Evolutionary conservation across 2,888 invertebrate species (phyloP).

Genomic region (Odontomyia ornata): DNA sequence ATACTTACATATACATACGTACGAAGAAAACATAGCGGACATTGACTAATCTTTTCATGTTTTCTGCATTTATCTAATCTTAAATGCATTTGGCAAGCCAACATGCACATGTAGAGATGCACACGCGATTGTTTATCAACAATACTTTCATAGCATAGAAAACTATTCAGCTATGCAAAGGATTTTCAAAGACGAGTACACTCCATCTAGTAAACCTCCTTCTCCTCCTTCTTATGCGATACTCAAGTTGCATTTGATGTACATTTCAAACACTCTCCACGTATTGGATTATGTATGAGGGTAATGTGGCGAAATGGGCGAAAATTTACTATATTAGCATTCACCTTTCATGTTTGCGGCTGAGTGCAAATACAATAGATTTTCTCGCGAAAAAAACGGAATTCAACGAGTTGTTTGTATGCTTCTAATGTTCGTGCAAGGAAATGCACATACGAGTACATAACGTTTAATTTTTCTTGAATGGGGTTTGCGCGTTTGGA

Average conservation of each 20-base stretch:
- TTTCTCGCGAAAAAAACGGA: conserved; percentile 32
- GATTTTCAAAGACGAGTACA: conserved; percentile 8
- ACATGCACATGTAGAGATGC: conserved; percentile 1
- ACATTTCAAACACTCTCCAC: no score
- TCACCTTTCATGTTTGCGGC: background rate
- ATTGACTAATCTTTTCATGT: conserved; percentile 20
- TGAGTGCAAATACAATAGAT: conserved; percentile 8
- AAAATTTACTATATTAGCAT: conserved; percentile 9
- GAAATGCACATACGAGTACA: no score
- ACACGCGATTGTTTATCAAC: conserved; percentile 39
- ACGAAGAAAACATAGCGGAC: conserved; percentile 18
- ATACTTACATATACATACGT: no score
- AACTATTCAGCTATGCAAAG: conserved; percentile 39
- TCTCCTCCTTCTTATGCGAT: no score
- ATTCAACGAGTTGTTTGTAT: background rate
- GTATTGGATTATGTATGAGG: no score
- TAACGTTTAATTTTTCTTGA: no score
- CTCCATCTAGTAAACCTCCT: no score
- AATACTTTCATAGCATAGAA: conserved; percentile 13
- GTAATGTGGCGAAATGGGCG: background rate
- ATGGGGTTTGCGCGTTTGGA: no score
- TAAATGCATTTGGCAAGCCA: background rate
- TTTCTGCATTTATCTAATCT: conserved; percentile 21
- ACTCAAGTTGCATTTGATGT: no score
- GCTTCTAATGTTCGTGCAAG: no score